These are phyloP conservation scores for Okamejei kenojei DNA, from an alignment of 2,797 vertebrate species.

Conservation along the genomic window DNA sequence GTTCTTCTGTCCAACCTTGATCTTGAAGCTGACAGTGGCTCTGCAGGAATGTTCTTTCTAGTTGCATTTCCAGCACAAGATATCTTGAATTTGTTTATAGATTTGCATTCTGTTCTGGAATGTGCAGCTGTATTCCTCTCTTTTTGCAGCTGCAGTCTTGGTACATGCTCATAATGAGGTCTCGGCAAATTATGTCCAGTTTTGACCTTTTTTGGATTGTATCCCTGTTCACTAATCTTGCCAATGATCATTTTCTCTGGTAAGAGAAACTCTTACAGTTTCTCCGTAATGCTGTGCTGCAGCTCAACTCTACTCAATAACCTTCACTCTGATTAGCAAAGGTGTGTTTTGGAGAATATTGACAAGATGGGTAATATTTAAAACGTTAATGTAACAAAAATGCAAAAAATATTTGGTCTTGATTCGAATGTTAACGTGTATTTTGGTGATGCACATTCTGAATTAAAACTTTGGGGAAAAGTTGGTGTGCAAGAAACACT, in stretches of 20 bases:
- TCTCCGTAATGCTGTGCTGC: no score
- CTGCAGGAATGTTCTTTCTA: not conserved
- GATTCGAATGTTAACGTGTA: not conserved
- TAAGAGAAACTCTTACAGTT: no score
- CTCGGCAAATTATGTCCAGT: not conserved
- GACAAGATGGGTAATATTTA: not conserved
- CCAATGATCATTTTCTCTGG: not conserved
- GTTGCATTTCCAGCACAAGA: not conserved
- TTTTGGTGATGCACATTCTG: not conserved
- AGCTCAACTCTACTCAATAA: not conserved
- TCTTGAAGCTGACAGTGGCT: not conserved
- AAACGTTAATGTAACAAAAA: not conserved
- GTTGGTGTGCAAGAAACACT: no score
- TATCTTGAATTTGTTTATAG: conserved; percentile 13
- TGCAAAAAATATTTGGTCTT: no score
- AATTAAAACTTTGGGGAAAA: not conserved
- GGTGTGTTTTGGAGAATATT: not conserved
- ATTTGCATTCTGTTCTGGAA: not conserved
- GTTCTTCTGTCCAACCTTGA: not conserved
- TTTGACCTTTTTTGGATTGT: not conserved
- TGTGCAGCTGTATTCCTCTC: conserved; percentile 3
- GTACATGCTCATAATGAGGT: not conserved
- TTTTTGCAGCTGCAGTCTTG: conserved; percentile 8
- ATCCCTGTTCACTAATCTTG: not conserved
- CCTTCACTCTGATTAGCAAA: not conserved